Base-by-base conservation (phyloP, 1,140 invertebrate species). In the Reticulitermes speratus region DNA sequence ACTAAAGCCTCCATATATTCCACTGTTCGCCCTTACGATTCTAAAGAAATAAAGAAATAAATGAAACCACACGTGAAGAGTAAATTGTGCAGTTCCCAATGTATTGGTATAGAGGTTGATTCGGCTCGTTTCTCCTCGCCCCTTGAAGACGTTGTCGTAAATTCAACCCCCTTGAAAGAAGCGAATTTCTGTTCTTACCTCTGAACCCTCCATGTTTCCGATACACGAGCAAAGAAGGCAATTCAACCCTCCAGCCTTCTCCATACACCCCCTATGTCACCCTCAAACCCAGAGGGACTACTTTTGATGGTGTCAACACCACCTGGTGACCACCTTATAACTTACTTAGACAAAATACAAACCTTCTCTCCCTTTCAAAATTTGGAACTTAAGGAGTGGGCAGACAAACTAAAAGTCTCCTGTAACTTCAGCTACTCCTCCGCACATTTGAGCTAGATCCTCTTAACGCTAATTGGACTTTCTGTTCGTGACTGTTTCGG, bases 311-410 rank as follows among this genome's bases (percentile, higher is more conserved):
- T 52, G 83, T 84, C 83, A 84, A 32, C 44, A 52, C 44, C 83
- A 84, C 83, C 83, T 84, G 83, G 83, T 84, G 83, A 45, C 83
- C 83, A 52, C 48, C 83, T 84, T 84, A 84, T 45, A 52, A 84
- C 44, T 84, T 84, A 84, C 83, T 84, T 32, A 52, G 48, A 52
- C 83, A 84, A 84, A 32, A 52, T 44, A 84, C 83, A 84, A 84
- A 44, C 83, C 21, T n/a, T 21, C n/a, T 19, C 65, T 16, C 65
- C 65, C n/a, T 25, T 75, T 16, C n/a, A 30, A 30, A 75, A 30
- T 75, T 75, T 25, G 25, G 65, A 75, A 75, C 8, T 75, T 75
- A 25, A 30, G 25, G 65, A 75, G 65, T 75, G 65, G n/a, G 25
- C 25, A 75, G n/a, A 25, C 65, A 30, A 2, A 25, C 11, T 75